Percentiles rank a stretch among this genome's conserved stretches.
These are phyloP conservation scores for Andrena haemorrhoa DNA, from an alignment of 2,888 invertebrate genomes.

Conservation along the genomic window DNA sequence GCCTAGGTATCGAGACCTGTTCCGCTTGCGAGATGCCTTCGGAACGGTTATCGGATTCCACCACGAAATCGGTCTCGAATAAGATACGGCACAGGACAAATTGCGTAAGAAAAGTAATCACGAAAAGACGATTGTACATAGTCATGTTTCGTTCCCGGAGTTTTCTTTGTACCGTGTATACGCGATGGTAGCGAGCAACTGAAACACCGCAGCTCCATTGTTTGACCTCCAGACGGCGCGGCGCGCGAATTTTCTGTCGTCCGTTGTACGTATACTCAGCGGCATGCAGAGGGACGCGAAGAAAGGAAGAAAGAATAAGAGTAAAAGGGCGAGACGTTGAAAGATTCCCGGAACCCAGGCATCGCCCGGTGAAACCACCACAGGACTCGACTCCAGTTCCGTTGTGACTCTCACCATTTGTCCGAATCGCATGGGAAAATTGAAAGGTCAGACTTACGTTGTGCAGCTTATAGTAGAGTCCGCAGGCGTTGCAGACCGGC, in stretches of 20 bases:
- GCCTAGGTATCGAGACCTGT: background rate
- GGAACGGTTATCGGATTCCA: slow-evolving; percentile 22
- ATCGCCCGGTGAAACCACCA: too few relatives aligned
- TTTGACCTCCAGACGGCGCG: slow-evolving; percentile 43
- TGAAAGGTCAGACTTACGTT: slow-evolving; percentile 75
- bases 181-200: background rate
- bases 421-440: too few relatives aligned
- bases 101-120: slow-evolving; percentile 32
- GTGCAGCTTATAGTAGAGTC: slow-evolving; percentile 96
- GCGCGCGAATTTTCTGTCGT: slow-evolving; percentile 22
- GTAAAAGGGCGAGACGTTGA: background rate
- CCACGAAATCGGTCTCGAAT: slow-evolving; percentile 6
- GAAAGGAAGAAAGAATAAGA: slow-evolving; percentile 2
- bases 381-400: too few relatives aligned
- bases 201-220: slow-evolving; percentile 38
- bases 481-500: slow-evolving; percentile 99
- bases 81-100: slow-evolving; percentile 15
- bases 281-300: background rate
- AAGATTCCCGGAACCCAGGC: too few relatives aligned
- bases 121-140: background rate
- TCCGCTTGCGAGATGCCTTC: slow-evolving; percentile 20
- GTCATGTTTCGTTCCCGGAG: background rate
- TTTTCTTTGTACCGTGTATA: too few relatives aligned
- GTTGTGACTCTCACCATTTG: too few relatives aligned
- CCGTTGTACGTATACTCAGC: slow-evolving; percentile 12